Conservation (phyloP, 2,113 vertebrate genomes). For the Calypte anna region DNA sequence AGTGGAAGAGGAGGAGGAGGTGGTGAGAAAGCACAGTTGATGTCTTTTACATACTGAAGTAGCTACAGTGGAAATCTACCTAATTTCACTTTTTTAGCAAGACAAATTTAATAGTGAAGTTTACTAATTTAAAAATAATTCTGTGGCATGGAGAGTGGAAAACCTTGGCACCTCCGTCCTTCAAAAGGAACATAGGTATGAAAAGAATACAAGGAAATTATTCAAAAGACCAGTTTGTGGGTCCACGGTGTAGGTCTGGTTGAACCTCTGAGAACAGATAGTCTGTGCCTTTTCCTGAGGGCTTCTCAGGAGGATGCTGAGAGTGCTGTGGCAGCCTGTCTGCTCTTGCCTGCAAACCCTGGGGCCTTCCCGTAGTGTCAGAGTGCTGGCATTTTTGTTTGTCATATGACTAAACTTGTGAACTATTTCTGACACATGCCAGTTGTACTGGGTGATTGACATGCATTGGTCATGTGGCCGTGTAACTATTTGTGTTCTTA, state of each 20-base stretch:
- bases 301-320: not conserved
- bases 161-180: not conserved
- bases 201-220: not conserved
- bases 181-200: fast-evolving
- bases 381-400: not conserved
- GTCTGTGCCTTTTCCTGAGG: not conserved
- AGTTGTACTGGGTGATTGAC: not conserved
- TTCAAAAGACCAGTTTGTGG: not conserved
- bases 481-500: not conserved
- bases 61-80: not conserved
- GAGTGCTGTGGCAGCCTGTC: not conserved
- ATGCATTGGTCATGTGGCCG: not conserved
- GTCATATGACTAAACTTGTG: not conserved
- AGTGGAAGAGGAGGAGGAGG: not conserved
- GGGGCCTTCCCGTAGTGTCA: not conserved
- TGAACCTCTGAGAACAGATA: not conserved
- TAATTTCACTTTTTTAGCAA: not conserved
- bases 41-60: not conserved
- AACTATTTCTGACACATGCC: not conserved
- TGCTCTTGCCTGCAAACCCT: not conserved
- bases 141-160: not conserved
- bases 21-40: not conserved
- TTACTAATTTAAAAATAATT: not conserved
- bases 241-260: not conserved
- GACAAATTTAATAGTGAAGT: not conserved